Conservation (phyloP, 2,797 vertebrate species). For the Centroberyx gerrardi region DNA sequence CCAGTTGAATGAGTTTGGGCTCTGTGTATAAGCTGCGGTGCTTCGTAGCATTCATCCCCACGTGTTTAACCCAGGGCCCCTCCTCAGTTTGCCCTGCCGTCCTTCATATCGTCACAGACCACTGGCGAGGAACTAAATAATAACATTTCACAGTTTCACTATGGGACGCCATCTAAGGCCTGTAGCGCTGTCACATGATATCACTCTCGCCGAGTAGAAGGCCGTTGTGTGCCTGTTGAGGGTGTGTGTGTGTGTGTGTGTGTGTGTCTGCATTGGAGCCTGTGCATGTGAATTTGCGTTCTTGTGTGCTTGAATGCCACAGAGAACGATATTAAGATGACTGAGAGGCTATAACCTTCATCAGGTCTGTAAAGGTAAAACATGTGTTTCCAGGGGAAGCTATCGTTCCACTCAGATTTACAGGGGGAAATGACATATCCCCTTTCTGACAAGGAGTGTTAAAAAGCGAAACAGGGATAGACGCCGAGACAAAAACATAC, state of each 20-base stretch:
- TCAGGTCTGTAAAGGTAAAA: constrained; percentile 81
- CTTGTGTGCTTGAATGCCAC: constrained; percentile 65
- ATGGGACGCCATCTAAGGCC: constrained; percentile 71
- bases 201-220: constrained; percentile 64
- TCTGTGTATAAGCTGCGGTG: constrained; percentile 23
- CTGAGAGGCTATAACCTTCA: constrained; percentile 79
- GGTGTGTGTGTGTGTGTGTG: constrained; percentile 18
- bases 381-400: constrained; percentile 81
- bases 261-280: constrained; percentile 12
- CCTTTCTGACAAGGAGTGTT: constrained; percentile 79
- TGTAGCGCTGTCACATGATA: constrained; percentile 81
- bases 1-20: constrained; percentile 48
- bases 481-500: constrained; percentile 76
- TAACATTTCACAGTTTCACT: constrained; percentile 85
- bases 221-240: constrained; percentile 40
- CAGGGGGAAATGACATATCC: constrained; percentile 80
- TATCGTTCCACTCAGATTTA: constrained; percentile 76
- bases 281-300: constrained; percentile 51
- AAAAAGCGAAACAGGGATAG: constrained; percentile 77
- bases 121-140: constrained; percentile 83
- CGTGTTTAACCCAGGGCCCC: constrained; percentile 66
- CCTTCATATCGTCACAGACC: constrained; percentile 79
- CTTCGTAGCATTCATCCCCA: constrained; percentile 58
- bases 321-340: constrained; percentile 67
- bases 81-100: constrained; percentile 65